Conservation (phyloP, 2,888 invertebrate species). For the Hydropsyche betteni region DNA sequence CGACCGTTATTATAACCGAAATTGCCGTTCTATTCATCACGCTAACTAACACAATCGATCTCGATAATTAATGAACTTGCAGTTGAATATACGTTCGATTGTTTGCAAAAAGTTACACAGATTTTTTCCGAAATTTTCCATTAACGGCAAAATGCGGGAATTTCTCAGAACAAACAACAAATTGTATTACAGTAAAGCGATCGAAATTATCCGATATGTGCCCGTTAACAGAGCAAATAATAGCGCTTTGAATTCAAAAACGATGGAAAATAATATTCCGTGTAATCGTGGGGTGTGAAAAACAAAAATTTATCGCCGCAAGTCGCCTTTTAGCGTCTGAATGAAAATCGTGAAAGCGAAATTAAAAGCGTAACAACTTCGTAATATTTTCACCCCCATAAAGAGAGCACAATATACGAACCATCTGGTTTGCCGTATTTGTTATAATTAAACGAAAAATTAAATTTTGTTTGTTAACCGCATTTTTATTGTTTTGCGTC, state of each 20-base stretch:
- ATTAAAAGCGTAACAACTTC: conserved; percentile 12
- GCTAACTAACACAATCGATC: not conserved
- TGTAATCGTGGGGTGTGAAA: not conserved
- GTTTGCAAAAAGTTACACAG: not conserved
- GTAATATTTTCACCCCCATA: conserved; percentile 10
- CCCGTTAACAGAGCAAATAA: too few relatives aligned
- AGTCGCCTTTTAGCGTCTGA: conserved; percentile 7
- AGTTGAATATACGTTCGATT: not conserved
- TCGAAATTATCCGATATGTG: too few relatives aligned
- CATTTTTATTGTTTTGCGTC: conserved; percentile 37
- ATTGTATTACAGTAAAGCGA: too few relatives aligned
- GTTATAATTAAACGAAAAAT: conserved; percentile 26
- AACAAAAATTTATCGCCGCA: not conserved
- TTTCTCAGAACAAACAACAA: too few relatives aligned
- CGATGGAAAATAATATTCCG: too few relatives aligned
- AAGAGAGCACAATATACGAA: not conserved
- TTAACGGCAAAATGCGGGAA: not conserved
- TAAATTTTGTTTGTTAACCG: conserved; percentile 31
- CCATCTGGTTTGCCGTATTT: conserved; percentile 8
- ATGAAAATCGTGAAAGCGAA: conserved; percentile 10
- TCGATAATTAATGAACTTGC: conserved; percentile 8
- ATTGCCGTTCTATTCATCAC: conserved; percentile 27
- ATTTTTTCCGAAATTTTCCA: not conserved
- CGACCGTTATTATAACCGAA: conserved; percentile 20
- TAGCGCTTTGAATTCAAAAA: too few relatives aligned